Evolutionary conservation across 2,888 invertebrate species (phyloP).

Genomic region (Choristoneura rosaceana): DNA sequence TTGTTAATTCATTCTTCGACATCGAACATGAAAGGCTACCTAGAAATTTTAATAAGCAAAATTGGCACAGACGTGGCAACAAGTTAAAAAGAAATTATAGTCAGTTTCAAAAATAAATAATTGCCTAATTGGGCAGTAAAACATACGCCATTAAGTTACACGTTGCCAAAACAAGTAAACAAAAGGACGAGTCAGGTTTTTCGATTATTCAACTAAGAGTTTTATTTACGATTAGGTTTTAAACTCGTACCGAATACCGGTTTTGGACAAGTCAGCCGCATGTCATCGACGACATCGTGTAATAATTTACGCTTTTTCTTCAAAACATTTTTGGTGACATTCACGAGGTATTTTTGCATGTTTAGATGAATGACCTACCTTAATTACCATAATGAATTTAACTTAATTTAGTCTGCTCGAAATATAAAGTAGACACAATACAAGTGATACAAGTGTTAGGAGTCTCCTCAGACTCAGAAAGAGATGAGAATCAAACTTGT

Average conservation of each 20-base stretch:
- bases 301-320: background rate
- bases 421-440: background rate
- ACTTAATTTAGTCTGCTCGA: background rate
- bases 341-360: slow-evolving; percentile 9
- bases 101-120: background rate
- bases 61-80: background rate
- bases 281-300: slow-evolving; percentile 1
- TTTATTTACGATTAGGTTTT: slow-evolving; percentile 21
- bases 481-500: slow-evolving; percentile 13
- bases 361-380: slow-evolving; percentile 7
- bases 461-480: slow-evolving; percentile 3
- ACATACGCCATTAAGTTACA: background rate
- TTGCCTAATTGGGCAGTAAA: slow-evolving; percentile 1
- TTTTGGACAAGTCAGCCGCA: slow-evolving; percentile 7
- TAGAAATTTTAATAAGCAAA: too few species aligned
- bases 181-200: background rate
- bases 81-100: background rate
- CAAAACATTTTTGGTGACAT: background rate
- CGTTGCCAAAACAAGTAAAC: slow-evolving; percentile 21
- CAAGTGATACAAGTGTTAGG: background rate
- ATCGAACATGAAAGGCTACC: too few species aligned
- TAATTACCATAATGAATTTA: slow-evolving; percentile 11
- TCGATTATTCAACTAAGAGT: slow-evolving; percentile 10
- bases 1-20: background rate
- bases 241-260: slow-evolving; percentile 28